Evolutionary conservation across 2,113 vertebrate genomes (phyloP), one percentile per base, ranked within the genome.

Genomic region (Lamprologus speciosus): DNA sequence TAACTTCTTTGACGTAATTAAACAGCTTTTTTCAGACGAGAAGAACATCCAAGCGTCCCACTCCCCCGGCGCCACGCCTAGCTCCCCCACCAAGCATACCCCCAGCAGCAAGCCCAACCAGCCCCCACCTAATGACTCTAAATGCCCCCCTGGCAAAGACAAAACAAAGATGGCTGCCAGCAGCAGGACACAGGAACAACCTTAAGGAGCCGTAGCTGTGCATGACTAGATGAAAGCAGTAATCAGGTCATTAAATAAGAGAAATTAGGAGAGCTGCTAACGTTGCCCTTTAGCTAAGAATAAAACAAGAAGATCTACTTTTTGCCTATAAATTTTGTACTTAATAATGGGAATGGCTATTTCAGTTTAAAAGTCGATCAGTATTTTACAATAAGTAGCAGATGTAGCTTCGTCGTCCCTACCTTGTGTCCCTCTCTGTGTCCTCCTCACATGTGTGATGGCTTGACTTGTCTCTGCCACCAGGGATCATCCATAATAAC

Each of bases 21-120:
- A 98, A 98, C 98, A 98, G 98, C 98, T 99, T 98, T 99, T 99
- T 99, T 98, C 98, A 99, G 98, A 99, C 98, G 98, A 99, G 98
- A 99, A 99, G 98, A 99, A 97, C 83, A 95, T 97, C 97, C 98
- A 98, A 97, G 97, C 97, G 94, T 97, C 97, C 96, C 97, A 97
- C 90, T 95, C 97, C 96, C 97, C 98, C 87, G 97, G 97, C 96
- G 96, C 91, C 92, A 90, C 91, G 91, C 90, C 96, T 94, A 95
- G 93, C 91, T 88, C 95, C 93, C 93, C 95, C 87, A 85, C 96
- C 98, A 98, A 98, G 97, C 97, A 97, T 95, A 95, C 95, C 96
- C 97, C 97, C 96, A 94, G 97, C 96, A 94, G 97, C 97, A 97
- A 96, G 96, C 97, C 96, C 94, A 96, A 93, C 92, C 97, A 97